Conservation (phyloP, 2,113 vertebrate genomes). For the Leptocoma aspasia region DNA sequence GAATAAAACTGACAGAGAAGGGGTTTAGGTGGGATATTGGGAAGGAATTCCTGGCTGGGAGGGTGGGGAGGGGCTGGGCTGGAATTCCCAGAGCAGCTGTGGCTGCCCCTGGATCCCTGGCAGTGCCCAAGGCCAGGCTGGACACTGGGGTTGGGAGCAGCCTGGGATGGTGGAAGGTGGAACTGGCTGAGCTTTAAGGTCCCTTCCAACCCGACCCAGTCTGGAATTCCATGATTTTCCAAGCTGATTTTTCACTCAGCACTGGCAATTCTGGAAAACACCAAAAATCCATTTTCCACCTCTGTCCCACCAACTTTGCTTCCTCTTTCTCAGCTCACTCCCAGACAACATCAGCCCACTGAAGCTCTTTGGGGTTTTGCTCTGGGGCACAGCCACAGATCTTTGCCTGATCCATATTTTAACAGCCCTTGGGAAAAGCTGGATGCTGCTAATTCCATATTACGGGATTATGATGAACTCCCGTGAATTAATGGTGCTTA, state of each 20-base stretch:
- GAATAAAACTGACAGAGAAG: background rate
- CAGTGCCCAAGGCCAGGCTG: fast-evolving
- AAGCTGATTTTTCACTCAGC: background rate
- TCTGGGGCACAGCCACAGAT: background rate
- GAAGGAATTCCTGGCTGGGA: background rate
- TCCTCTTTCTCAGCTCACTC: background rate
- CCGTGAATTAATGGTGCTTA: background rate
- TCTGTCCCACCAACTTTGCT: background rate
- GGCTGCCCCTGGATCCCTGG: background rate
- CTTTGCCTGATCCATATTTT: background rate
- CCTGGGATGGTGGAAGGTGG: background rate
- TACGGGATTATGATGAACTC: background rate
- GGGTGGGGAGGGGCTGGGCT: background rate
- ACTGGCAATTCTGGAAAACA: background rate
- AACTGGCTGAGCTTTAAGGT: background rate
- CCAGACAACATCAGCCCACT: background rate
- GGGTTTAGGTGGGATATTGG: background rate
- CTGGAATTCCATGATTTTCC: background rate
- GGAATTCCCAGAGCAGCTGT: background rate
- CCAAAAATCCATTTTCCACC: background rate
- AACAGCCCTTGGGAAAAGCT: background rate
- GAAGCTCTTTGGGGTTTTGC: background rate
- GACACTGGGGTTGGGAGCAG: fast-evolving
- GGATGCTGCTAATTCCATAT: background rate
- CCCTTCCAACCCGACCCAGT: background rate